Percentiles rank a stretch among this genome's conserved stretches.
phyloP scores from a whole-genome alignment of 37 sponge, comb jelly and placozoan genomes.

The Halichondria panicea region DNA sequence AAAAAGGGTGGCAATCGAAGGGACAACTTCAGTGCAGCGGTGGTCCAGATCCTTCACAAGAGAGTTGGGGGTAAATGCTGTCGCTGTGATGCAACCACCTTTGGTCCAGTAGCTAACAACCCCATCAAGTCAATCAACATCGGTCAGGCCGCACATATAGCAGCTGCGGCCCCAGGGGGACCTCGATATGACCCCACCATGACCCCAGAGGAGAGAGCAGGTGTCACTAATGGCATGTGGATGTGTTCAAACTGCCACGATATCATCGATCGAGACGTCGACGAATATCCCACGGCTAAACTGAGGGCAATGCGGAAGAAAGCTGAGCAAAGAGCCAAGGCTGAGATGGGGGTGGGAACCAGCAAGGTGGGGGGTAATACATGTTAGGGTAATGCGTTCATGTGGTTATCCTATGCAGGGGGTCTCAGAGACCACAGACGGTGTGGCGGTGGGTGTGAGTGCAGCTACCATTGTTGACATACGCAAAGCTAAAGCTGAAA shows the following conservation, averaged over 20 bases:
- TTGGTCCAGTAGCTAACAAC: constrained; percentile 56
- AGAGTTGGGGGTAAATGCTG: constrained; percentile 66
- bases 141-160: constrained; percentile 77
- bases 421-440: not conserved
- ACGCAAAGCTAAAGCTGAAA: constrained; percentile 33
- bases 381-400: not conserved
- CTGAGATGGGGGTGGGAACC: constrained; percentile 39
- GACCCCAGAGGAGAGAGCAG: constrained; percentile 44
- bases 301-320: constrained; percentile 34
- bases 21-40: constrained; percentile 54
- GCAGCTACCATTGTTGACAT: constrained; percentile 61
- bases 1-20: too few species aligned
- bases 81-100: constrained; percentile 53
- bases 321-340: constrained; percentile 57
- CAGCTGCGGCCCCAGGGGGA: constrained; percentile 68
- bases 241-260: constrained; percentile 72
- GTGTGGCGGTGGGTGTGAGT: constrained; percentile 13
- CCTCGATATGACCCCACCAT: constrained; percentile 69
- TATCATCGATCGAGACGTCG: constrained; percentile 50
- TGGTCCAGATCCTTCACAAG: constrained; percentile 34
- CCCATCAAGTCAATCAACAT: constrained; percentile 33
- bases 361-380: not conserved
- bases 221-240: constrained; percentile 69
- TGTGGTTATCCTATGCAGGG: not conserved
- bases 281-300: constrained; percentile 13